A percentile compares a stretch with the other conserved stretches of the same genome.
These are phyloP conservation scores for Okamejei kenojei DNA, from an alignment of 2,797 vertebrate genomes.

Conservation along the genomic window DNA sequence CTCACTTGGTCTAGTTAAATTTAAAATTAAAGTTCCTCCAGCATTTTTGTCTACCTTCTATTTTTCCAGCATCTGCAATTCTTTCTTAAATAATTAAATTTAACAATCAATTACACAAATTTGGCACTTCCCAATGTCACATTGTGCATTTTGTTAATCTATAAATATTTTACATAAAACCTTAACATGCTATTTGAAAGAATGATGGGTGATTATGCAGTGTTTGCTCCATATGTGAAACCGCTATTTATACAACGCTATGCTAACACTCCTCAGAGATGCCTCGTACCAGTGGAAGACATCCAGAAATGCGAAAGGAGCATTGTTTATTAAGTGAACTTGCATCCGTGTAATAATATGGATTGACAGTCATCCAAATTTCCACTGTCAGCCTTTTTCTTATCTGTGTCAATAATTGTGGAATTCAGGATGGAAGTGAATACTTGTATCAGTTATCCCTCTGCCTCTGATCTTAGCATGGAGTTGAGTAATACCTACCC, in stretches of 20 bases:
- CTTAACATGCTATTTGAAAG: neutral
- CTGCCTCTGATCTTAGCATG: neutral
- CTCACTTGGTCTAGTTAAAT: no score
- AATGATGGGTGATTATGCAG: neutral
- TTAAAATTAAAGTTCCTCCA: no score
- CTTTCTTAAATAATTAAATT: neutral
- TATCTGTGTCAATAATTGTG: neutral
- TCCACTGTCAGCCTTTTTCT: neutral
- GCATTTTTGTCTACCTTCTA: no score
- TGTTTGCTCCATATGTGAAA: neutral
- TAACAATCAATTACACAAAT: neutral
- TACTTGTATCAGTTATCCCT: neutral
- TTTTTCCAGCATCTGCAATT: no score
- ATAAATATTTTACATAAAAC: neutral
- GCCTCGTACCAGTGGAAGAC: neutral
- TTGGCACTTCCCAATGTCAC: neutral
- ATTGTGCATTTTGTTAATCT: neutral
- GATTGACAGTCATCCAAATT: neutral
- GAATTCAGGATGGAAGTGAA: neutral
- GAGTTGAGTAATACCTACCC: neutral
- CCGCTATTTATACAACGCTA: neutral
- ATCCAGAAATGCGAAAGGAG: neutral
- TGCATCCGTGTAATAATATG: neutral
- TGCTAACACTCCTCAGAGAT: neutral
- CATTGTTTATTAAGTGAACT: neutral